Percentiles rank a stretch among this genome's conserved stretches.
These are phyloP conservation scores for Antechinus stuartii DNA, from an alignment of 2,113 vertebrate genomes.

Conservation along the genomic window DNA sequence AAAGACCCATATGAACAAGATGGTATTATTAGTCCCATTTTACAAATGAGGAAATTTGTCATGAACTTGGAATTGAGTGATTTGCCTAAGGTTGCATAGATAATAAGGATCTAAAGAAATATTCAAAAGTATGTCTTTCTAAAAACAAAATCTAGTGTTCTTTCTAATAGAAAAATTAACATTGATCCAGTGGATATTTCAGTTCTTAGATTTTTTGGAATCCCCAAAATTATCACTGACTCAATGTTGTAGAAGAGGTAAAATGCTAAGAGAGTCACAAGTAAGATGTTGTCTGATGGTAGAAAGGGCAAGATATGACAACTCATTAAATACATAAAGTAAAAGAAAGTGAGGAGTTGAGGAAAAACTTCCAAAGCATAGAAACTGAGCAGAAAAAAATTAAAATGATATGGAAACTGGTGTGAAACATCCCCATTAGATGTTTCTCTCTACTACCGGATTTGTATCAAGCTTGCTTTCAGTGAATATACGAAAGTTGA, in stretches of 20 bases:
- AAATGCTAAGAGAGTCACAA: neutral
- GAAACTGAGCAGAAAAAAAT: neutral
- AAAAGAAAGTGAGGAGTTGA: neutral
- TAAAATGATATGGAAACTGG: neutral
- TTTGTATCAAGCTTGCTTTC: neutral
- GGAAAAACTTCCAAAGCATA: neutral
- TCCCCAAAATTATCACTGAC: neutral
- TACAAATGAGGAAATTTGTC: neutral
- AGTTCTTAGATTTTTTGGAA: neutral
- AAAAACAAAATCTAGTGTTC: neutral
- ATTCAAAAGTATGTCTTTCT: neutral
- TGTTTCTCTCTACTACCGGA: neutral
- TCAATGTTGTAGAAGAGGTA: neutral
- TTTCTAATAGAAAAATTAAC: neutral
- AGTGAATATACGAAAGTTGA: neutral
- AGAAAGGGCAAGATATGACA: neutral
- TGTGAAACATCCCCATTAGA: neutral
- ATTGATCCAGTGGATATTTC: neutral
- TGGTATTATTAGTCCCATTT: neutral
- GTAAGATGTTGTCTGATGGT: neutral
- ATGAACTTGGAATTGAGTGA: neutral
- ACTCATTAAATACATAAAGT: neutral
- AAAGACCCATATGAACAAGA: neutral
- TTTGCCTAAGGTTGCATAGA: neutral
- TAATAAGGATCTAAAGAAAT: neutral